These are phyloP conservation scores for Volucella bombylans DNA, from an alignment of 2,888 invertebrate genomes.

Conservation along the genomic window DNA sequence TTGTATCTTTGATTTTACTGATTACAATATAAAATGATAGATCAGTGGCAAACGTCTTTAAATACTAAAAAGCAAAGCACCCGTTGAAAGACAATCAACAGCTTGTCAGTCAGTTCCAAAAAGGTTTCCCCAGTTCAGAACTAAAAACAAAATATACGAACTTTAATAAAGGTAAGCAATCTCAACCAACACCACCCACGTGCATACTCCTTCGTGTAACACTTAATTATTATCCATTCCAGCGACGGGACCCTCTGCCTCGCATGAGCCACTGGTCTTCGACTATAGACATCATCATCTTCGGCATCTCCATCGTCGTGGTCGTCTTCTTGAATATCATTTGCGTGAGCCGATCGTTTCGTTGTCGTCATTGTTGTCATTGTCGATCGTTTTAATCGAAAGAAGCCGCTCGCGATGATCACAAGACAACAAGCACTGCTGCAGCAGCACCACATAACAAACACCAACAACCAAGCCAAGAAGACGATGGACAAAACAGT, in stretches of 20 bases:
- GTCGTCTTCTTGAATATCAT: neutral
- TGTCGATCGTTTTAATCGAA: constrained; percentile 27
- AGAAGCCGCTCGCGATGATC: constrained; percentile 43
- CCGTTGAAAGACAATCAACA: no score
- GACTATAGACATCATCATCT: constrained; percentile 22
- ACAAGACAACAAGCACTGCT: constrained; percentile 19
- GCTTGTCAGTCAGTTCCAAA: no score
- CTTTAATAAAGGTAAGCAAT: neutral
- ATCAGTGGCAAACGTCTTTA: no score
- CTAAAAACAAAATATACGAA: no score
- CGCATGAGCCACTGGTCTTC: constrained; percentile 62
- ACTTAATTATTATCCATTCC: constrained; percentile 54
- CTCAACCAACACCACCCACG: constrained; percentile 51
- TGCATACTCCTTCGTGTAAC: constrained; percentile 44
- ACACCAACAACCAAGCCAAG: constrained; percentile 21
- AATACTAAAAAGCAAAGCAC: no score
- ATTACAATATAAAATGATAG: no score
- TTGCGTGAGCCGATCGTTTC: neutral
- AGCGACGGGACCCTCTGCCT: constrained; percentile 58
- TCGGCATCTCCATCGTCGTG: neutral
- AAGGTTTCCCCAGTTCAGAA: no score
- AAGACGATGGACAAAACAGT: constrained; percentile 56
- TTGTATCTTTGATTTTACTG: no score
- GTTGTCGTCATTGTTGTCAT: neutral
- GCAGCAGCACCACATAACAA: constrained; percentile 7